Evolutionary conservation across 2,888 invertebrate genomes (phyloP).

Genomic region (Idaea aversata): DNA sequence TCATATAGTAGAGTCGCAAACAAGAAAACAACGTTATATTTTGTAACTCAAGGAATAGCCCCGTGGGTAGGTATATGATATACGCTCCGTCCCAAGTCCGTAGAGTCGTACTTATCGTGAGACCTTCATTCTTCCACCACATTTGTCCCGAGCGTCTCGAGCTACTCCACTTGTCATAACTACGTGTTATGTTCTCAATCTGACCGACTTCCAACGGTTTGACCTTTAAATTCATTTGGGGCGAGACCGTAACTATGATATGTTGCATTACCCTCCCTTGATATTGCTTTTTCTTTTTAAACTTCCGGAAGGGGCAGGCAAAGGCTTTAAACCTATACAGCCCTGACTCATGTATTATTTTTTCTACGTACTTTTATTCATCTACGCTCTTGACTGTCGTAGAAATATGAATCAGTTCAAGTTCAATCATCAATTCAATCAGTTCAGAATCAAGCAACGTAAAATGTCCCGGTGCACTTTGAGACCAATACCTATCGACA

Average conservation of each 20-base stretch:
- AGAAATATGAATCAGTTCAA: too few relatives aligned
- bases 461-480: too few relatives aligned
- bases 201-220: neutral
- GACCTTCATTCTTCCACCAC: neutral
- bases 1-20: too few relatives aligned
- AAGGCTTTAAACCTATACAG: neutral
- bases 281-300: neutral
- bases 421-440: too few relatives aligned
- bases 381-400: neutral
- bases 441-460: too few relatives aligned
- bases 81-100: neutral
- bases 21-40: too few relatives aligned
- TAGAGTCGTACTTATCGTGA: neutral
- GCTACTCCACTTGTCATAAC: neutral
- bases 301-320: neutral
- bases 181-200: neutral
- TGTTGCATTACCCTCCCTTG: neutral
- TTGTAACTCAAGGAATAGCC: neutral
- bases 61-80: neutral
- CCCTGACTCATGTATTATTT: neutral
- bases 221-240: slow-evolving; percentile 1
- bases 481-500: too few relatives aligned
- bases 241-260: neutral
- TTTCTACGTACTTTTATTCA: neutral
- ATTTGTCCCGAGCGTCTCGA: neutral